Percentiles rank a stretch among this genome's conserved stretches.
Conservation (phyloP, 2,113 vertebrate species). For the Cyprinodon tularosa region DNA sequence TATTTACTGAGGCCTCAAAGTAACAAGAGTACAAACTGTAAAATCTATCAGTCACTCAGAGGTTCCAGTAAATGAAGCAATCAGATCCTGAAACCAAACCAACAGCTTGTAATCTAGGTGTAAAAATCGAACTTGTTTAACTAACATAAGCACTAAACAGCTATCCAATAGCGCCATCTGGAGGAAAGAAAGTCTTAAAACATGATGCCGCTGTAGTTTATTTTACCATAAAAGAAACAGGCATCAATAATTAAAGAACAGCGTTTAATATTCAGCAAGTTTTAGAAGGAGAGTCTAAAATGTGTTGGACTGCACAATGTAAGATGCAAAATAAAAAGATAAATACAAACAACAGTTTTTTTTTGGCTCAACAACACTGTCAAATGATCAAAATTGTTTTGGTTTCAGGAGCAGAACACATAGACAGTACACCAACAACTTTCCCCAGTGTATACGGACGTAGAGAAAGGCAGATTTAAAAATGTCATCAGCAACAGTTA, state of each 20-base stretch:
- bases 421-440: slow-evolving; percentile 80
- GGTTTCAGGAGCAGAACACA: slow-evolving; percentile 56
- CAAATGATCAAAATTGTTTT: slow-evolving; percentile 44
- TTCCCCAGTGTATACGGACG: slow-evolving; percentile 73
- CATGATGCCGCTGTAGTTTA: background rate
- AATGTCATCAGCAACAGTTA: slow-evolving; percentile 10
- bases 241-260: background rate
- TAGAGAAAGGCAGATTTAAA: slow-evolving; percentile 32
- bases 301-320: background rate
- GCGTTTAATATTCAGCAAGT: background rate
- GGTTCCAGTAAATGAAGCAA: slow-evolving; percentile 66
- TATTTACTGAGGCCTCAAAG: slow-evolving; percentile 60
- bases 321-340: background rate
- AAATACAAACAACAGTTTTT: background rate
- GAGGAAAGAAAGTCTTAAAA: background rate
- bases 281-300: background rate
- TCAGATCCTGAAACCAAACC: slow-evolving; percentile 36
- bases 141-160: slow-evolving; percentile 3
- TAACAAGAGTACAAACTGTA: slow-evolving; percentile 8
- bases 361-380: background rate
- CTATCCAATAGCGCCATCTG: slow-evolving; percentile 33
- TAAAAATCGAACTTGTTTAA: background rate
- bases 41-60: slow-evolving; percentile 10
- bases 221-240: background rate
- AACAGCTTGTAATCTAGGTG: background rate